Conservation (phyloP, 2,113 vertebrate genomes). For the Corythaixoides concolor region DNA sequence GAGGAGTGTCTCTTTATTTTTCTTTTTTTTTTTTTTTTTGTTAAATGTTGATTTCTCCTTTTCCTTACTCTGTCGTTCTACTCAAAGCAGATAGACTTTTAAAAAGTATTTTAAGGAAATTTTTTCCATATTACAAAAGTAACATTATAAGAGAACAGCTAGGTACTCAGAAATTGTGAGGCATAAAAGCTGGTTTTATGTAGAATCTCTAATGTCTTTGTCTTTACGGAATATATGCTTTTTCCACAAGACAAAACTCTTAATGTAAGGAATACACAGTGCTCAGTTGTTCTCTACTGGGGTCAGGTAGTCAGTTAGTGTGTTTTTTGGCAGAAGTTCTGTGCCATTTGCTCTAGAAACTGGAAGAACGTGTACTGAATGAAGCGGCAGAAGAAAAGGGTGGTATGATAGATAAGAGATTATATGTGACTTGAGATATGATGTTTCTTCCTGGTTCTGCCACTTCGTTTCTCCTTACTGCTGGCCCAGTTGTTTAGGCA, state of each 20-base stretch:
- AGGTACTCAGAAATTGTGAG: background rate
- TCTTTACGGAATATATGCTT: background rate
- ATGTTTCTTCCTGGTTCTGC: background rate
- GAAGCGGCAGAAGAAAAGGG: background rate
- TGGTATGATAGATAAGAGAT: background rate
- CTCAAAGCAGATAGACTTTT: background rate
- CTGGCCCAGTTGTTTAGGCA: background rate
- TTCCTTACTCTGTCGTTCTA: background rate
- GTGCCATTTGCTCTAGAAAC: background rate
- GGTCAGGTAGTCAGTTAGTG: background rate
- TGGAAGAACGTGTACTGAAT: background rate
- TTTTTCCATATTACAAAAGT: background rate
- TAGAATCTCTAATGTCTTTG: background rate
- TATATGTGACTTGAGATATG: background rate
- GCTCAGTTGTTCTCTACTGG: background rate
- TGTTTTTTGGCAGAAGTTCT: background rate
- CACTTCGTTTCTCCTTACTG: background rate
- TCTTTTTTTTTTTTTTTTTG: too few species aligned
- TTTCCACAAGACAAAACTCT: background rate
- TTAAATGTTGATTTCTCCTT: background rate
- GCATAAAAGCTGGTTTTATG: background rate
- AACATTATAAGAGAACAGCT: background rate
- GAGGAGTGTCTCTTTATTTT: background rate
- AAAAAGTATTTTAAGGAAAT: background rate
- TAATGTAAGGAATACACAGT: background rate